phyloP scores from a whole-genome alignment of 2,888 invertebrate species.

The Leptopilina myrica region DNA sequence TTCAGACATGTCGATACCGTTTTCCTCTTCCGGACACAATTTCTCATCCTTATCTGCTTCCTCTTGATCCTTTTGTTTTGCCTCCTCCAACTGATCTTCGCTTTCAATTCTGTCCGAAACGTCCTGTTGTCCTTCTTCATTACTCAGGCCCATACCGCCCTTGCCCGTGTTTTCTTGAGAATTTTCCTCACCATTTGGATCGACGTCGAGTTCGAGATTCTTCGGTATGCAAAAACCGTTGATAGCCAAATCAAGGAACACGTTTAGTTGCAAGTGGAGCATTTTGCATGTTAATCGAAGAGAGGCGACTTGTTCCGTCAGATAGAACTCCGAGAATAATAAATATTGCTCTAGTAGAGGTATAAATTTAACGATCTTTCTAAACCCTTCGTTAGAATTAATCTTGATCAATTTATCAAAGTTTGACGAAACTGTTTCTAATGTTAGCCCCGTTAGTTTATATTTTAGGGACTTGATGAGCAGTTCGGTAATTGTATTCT shows the following conservation, averaged over 20 bases:
- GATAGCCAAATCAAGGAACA: slow-evolving; percentile 89
- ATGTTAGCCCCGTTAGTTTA: slow-evolving; percentile 81
- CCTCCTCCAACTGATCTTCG: slow-evolving; percentile 96
- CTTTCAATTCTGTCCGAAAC: slow-evolving; percentile 95
- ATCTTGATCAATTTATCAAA: slow-evolving; percentile 59
- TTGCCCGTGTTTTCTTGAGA: slow-evolving; percentile 79
- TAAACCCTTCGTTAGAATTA: background rate
- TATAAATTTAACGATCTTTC: slow-evolving; percentile 73
- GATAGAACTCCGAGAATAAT: slow-evolving; percentile 86
- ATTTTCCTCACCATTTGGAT: slow-evolving; percentile 78
- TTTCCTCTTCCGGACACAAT: slow-evolving; percentile 91
- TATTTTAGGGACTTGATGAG: slow-evolving; percentile 80
- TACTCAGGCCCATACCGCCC: slow-evolving; percentile 92
- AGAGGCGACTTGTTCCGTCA: slow-evolving; percentile 87
- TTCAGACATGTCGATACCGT: slow-evolving; percentile 96
- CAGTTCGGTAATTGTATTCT: slow-evolving; percentile 83
- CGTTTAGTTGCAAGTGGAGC: slow-evolving; percentile 87
- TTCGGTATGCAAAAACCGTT: slow-evolving; percentile 96
- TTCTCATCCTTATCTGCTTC: slow-evolving; percentile 83
- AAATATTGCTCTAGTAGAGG: slow-evolving; percentile 89
- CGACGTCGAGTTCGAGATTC: slow-evolving; percentile 87
- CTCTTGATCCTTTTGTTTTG: slow-evolving; percentile 88
- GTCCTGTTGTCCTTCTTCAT: slow-evolving; percentile 95
- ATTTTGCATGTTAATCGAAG: slow-evolving; percentile 90
- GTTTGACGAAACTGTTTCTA: slow-evolving; percentile 74